A percentile compares a stretch with the other conserved stretches of the same genome.
phyloP scores from a whole-genome alignment of 2,797 vertebrate species.

The Rhinoraja longicauda region DNA sequence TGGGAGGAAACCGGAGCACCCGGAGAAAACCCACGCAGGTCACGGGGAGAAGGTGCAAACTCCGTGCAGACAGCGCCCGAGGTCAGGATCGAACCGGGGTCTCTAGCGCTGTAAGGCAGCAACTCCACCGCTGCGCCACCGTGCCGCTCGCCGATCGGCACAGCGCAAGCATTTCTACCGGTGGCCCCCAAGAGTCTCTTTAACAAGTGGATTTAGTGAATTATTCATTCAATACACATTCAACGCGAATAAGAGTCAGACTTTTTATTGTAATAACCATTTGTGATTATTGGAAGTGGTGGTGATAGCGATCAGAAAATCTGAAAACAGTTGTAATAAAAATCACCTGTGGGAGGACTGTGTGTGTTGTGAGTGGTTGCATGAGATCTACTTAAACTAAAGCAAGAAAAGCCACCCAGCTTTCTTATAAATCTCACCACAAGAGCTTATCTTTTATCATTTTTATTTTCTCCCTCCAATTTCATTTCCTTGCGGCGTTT shows the following conservation, averaged over 20 bases:
- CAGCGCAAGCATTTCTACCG: background rate
- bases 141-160: too few species aligned
- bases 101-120: too few species aligned
- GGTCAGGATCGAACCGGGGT: too few species aligned
- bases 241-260: background rate
- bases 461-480: background rate
- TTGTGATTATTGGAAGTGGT: background rate
- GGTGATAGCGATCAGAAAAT: background rate
- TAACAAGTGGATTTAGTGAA: background rate
- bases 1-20: too few species aligned
- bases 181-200: background rate
- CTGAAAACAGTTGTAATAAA: background rate
- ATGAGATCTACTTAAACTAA: background rate
- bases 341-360: background rate
- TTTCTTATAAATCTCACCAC: conserved; percentile 21
- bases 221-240: background rate
- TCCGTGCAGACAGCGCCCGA: too few species aligned
- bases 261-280: background rate
- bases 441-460: background rate
- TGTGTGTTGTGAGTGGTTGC: background rate
- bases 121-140: too few species aligned
- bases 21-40: too few species aligned
- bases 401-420: background rate
- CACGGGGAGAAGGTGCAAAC: too few species aligned
- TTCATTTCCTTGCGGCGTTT: background rate